Conservation (phyloP, 2,113 vertebrate genomes). For the Chlorodrepanis virens region DNA sequence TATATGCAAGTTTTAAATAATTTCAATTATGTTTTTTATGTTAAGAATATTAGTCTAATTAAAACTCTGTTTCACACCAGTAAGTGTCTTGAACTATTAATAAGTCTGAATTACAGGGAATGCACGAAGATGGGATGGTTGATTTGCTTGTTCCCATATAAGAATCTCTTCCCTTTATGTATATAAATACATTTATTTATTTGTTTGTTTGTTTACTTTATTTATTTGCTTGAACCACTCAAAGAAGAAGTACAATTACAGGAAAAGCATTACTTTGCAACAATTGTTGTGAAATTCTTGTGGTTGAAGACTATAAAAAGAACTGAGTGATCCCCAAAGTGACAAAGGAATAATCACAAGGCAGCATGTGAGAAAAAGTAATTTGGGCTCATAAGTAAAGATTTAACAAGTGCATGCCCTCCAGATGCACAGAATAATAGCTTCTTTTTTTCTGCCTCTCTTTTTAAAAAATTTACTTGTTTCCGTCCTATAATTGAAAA, state of each 20-base stretch:
- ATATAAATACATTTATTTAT: not conserved
- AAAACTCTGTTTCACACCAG: not conserved
- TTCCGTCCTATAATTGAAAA: not conserved
- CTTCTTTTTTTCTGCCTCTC: not conserved
- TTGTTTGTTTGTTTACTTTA: not conserved
- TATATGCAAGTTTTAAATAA: not conserved
- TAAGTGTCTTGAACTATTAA: not conserved
- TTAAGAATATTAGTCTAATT: not conserved
- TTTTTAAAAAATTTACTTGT: not conserved
- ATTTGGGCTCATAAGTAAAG: not conserved
- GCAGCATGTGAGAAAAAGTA: not conserved
- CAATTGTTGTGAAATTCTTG: constrained; percentile 21
- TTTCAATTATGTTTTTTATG: not conserved
- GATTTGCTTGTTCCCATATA: not conserved
- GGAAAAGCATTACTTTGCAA: not conserved
- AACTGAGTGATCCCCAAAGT: not conserved
- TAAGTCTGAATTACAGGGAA: not conserved
- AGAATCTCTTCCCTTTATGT: not conserved
- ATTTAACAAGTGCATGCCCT: not conserved
- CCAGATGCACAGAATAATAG: not conserved
- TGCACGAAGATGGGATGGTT: not conserved
- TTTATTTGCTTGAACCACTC: not conserved
- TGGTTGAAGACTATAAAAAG: constrained; percentile 11
- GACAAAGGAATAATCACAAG: constrained; percentile 8
- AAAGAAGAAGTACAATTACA: not conserved